These are phyloP conservation scores for Bubo scandiacus DNA, from an alignment of 2,113 vertebrate species.

Conservation along the genomic window DNA sequence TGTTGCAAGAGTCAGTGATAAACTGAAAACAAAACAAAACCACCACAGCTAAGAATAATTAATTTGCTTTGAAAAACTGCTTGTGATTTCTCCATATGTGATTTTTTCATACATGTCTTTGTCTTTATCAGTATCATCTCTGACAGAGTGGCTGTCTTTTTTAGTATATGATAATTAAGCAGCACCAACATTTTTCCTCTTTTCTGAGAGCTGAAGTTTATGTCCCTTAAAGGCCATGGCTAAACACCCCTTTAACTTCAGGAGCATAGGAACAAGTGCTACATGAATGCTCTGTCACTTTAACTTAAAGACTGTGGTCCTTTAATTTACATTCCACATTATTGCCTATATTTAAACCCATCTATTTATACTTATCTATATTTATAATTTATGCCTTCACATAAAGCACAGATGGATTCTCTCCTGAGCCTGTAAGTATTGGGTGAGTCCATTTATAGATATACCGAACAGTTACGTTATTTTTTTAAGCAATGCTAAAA, in stretches of 20 bases:
- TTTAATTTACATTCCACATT: background rate
- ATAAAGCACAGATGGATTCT: background rate
- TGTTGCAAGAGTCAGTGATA: slow-evolving; percentile 12
- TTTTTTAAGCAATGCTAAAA: background rate
- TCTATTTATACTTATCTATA: background rate
- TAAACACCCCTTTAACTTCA: background rate
- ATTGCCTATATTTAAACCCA: background rate
- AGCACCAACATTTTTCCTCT: background rate
- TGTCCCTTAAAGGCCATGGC: background rate
- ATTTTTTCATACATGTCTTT: background rate
- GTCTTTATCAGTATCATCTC: background rate
- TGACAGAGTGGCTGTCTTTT: background rate
- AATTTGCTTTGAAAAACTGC: background rate
- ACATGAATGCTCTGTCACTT: background rate
- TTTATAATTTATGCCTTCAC: background rate
- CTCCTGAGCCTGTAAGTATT: background rate
- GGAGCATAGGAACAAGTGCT: background rate
- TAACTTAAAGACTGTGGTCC: background rate
- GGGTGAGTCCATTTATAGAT: background rate
- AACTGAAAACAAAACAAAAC: slow-evolving; percentile 21
- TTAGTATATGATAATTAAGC: background rate
- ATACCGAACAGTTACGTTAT: background rate
- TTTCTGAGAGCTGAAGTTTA: background rate
- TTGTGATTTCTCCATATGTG: background rate
- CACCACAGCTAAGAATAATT: background rate